Conservation (phyloP, 2,797 vertebrate genomes). For the Anableps anableps region DNA sequence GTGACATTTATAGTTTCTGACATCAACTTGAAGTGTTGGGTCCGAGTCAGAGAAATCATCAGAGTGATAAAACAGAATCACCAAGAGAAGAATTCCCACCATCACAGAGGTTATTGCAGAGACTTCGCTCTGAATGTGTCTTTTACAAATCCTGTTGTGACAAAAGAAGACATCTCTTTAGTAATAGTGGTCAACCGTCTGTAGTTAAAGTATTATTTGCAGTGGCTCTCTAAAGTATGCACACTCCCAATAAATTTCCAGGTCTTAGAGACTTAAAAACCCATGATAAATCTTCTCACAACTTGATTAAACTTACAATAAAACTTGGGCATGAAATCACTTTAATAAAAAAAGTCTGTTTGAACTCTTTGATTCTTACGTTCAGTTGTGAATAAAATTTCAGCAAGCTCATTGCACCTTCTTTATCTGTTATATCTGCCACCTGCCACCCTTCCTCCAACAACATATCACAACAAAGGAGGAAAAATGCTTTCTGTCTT, state of each 20-base stretch:
- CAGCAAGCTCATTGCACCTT: background rate
- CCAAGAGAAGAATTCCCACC: background rate
- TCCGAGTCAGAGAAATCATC: background rate
- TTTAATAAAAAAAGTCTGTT: background rate
- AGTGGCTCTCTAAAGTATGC: background rate
- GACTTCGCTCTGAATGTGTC: accelerated
- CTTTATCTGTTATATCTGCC: too few species aligned
- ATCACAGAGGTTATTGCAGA: background rate
- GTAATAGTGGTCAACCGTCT: background rate
- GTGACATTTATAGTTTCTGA: background rate
- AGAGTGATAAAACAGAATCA: background rate
- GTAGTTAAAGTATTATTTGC: background rate
- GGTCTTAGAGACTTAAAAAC: background rate
- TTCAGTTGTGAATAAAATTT: background rate
- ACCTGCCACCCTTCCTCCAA: too few species aligned
- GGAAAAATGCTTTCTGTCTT: too few species aligned
- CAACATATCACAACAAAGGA: too few species aligned
- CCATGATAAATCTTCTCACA: background rate
- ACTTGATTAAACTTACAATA: background rate
- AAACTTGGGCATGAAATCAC: too few species aligned
- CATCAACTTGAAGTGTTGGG: background rate
- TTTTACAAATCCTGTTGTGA: background rate
- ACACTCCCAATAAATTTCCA: background rate
- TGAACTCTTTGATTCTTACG: background rate
- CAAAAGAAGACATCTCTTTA: background rate